Base-by-base conservation (phyloP, 2,797 vertebrate genomes). In the Loris lydekkerianus region DNA sequence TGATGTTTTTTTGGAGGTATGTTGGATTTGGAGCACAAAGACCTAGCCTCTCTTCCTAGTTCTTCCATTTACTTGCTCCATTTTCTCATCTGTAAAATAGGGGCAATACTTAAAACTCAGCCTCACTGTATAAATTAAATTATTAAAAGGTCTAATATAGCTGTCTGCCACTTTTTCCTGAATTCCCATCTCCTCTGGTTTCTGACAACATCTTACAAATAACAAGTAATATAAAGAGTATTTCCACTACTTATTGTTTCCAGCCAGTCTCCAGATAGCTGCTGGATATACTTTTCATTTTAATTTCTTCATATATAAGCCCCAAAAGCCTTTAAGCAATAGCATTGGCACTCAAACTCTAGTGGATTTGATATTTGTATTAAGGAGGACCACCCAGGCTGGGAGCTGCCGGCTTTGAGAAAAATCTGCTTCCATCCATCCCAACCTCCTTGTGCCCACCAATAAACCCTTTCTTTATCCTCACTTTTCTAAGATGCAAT, bases 401-500 rank as follows among this genome's bases (percentile, higher is more conserved):
- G 31, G 29, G 58, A 46, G 53, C 18, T 18, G 49, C 37, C 25
- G 72, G 31, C 75, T 73, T 27, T 37, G 43, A 34, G 43, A 69
- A 93, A 84, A 77, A 94, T 34, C 21, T 83, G 4, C 89, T 96
- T 92, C 96, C 40, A 91, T 40, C 40, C 27, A 7, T 82, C 14
- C 37, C 23, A 10, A 4, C 20, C 72, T 56, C n/a, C 18, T 67
- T 8, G 2, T 46, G 17, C 20, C 86, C 82, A 91, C 73, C 69
- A 65, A 81, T 93, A 23, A 86, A 53, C 63, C 49, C 14, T 95
- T 94, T 93, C 49, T 93, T 95, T 75, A 91, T 85, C 0, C 58
- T 56, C 78, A 61, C 31, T 94, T 95, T 97, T 97, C 92, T 87
- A 92, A 94, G 87, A 89, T 93, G 96, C 3, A 96, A n/a, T 94